Percentiles rank a stretch among this genome's conserved stretches.
Evolutionary conservation across 2,797 vertebrate genomes (phyloP).

Genomic region (Lagodon rhomboides): DNA sequence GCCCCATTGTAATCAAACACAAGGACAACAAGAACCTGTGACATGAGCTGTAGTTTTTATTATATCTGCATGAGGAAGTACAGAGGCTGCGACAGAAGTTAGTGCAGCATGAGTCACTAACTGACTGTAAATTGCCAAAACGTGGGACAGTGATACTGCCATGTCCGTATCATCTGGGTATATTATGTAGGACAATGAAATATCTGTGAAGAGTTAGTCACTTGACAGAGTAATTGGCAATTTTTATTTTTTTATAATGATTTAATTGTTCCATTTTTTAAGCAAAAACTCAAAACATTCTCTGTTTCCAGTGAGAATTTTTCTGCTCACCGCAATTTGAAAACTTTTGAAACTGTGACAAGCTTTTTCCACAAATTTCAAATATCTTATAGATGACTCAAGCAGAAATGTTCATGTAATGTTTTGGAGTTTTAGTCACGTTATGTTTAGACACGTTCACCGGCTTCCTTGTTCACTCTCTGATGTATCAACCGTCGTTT

Average conservation of each 20-base stretch:
- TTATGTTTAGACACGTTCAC: too few species aligned
- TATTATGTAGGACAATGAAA: not conserved
- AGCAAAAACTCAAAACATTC: not conserved
- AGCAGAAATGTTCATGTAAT: too few species aligned
- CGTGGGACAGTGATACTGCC: not conserved
- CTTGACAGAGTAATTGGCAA: not conserved
- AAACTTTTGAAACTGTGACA: not conserved
- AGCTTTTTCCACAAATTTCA: not conserved
- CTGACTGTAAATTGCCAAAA: not conserved
- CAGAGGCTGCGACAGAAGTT: not conserved
- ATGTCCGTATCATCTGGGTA: not conserved
- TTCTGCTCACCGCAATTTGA: not conserved
- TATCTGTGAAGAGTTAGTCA: not conserved
- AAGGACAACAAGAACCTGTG: not conserved
- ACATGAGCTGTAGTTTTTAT: not conserved
- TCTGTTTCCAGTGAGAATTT: not conserved
- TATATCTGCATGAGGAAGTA: too few species aligned
- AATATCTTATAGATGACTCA: too few species aligned
- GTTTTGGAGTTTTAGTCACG: too few species aligned
- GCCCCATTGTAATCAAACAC: slow-evolving; percentile 31
- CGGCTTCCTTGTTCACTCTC: too few species aligned
- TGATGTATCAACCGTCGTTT: too few species aligned
- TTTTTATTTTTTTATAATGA: not conserved
- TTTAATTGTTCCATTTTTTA: not conserved
- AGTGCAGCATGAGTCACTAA: not conserved